phyloP scores from a whole-genome alignment of 1,140 invertebrate genomes.

The Phymastichus coffea region DNA sequence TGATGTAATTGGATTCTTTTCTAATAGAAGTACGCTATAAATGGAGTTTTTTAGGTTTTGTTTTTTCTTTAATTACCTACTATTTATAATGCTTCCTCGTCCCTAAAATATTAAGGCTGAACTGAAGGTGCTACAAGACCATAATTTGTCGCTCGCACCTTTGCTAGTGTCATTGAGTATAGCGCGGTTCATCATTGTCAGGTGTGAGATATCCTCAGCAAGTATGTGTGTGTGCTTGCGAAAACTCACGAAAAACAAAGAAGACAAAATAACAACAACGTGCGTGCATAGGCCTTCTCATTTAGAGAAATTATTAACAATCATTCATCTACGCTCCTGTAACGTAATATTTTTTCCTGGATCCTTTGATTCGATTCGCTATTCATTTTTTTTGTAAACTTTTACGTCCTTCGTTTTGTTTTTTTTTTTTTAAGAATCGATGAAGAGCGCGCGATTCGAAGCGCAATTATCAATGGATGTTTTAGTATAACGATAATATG shows the following conservation, averaged over 20 bases:
- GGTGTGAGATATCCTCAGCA: neutral
- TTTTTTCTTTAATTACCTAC: slow-evolving; percentile 8
- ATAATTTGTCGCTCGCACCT: neutral
- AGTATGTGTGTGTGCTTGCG: neutral
- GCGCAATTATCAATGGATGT: neutral
- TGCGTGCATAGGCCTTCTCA: slow-evolving; percentile 20
- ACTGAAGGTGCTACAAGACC: neutral
- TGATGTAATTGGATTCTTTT: slow-evolving; percentile 9
- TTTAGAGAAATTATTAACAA: slow-evolving; percentile 1
- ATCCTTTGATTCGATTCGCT: neutral
- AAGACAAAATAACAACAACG: slow-evolving; percentile 14
- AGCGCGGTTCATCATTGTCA: slow-evolving; percentile 11
- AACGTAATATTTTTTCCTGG: no score
- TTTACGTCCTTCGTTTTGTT: neutral
- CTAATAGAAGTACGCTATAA: slow-evolving; percentile 16
- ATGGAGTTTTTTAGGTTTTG: neutral
- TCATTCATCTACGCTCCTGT: neutral
- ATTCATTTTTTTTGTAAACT: neutral
- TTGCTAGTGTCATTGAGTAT: slow-evolving; percentile 31
- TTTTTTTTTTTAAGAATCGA: neutral
- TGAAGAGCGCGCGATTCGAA: neutral
- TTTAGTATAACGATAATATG: slow-evolving; percentile 3
- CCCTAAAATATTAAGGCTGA: slow-evolving; percentile 8
- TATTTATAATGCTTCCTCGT: slow-evolving; percentile 3
- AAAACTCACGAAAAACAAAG: slow-evolving; percentile 12